Percentiles rank a stretch among this genome's conserved stretches.
Conservation (phyloP, 2,888 invertebrate species). For the Arge pagana region DNA sequence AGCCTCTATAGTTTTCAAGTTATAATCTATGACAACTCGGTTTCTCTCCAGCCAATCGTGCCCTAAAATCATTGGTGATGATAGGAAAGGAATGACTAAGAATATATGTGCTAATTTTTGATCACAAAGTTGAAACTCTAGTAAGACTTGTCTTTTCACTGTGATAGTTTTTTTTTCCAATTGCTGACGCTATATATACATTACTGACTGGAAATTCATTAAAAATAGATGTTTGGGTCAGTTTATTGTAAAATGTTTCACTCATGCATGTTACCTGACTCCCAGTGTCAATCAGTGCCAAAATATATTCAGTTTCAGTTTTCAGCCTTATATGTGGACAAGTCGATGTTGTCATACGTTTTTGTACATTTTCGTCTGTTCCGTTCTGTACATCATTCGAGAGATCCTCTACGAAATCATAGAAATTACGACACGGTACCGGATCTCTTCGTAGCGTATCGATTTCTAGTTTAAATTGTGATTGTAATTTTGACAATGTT, state of each 20-base stretch:
- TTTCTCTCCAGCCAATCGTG: slow-evolving; percentile 29
- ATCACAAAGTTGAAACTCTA: slow-evolving; percentile 11
- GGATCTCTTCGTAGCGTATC: slow-evolving; percentile 12
- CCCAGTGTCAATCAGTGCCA: slow-evolving; percentile 24
- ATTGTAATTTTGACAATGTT: not conserved
- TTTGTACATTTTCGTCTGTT: not conserved
- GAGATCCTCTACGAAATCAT: slow-evolving; percentile 23
- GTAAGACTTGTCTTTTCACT: slow-evolving; percentile 18
- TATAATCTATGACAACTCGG: slow-evolving; percentile 22
- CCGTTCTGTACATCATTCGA: not conserved
- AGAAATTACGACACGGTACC: slow-evolving; percentile 2
- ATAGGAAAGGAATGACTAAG: slow-evolving; percentile 27
- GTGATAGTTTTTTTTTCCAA: slow-evolving; percentile 16
- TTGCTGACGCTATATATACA: slow-evolving; percentile 18
- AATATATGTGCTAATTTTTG: slow-evolving; percentile 12
- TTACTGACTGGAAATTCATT: slow-evolving; percentile 25
- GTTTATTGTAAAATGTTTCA: slow-evolving; percentile 17
- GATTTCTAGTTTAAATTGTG: slow-evolving; percentile 11
- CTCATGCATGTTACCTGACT: slow-evolving; percentile 26
- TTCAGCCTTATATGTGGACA: not conserved
- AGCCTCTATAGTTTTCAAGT: slow-evolving; percentile 12
- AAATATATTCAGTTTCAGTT: not conserved
- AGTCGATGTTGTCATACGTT: not conserved
- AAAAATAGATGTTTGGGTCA: not conserved
- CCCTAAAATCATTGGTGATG: slow-evolving; percentile 27